Base-by-base conservation (phyloP, 1,140 invertebrate species). In the Yoshiicerus persimilis region DNA sequence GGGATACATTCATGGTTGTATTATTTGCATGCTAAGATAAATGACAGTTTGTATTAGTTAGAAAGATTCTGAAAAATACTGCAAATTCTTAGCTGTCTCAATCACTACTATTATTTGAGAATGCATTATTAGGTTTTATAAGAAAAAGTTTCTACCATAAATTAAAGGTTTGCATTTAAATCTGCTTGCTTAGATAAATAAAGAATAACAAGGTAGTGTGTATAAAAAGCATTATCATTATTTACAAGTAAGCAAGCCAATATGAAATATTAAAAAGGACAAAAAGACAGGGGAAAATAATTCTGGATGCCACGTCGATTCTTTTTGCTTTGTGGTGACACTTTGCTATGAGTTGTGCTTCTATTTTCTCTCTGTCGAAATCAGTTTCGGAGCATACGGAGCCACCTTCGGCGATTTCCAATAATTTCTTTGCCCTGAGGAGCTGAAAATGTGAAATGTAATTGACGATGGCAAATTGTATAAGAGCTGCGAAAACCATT, bases 391-490 rank as follows among this genome's bases (percentile, higher is more conserved):
- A 41, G 16, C 23, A 30, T 6, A 0, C 41, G 3, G 39, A 34
- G 4, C 86, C 66, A 47, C 34, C 38, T 0, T 34, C 62, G 8
- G 36, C 25, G n/a, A 9, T 20, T 25, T 38, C 36, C 20, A 36
- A 23, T 62, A 23, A 38, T 20, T 88, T 62, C 47, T 86, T 88
- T 5, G 25, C 70, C 27, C 30, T 56, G 3, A 84, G 23, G 23
- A 25, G 13, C 25, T 84, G 83, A 56, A 84, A 36, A 32, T 84
- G 30, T 23, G 84, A 56, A 23, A 87, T 93, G 91, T 94, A 94
- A 90, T 94, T 94, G 80, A 94, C 94, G 8, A 94, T 91, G n/a
- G 94, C 94, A 89, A 94, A 94, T 90, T 94, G 94, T 8, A 94
- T 91, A 66, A 94, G 91, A n/a, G 94, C 94, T n/a, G 93, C 93